phyloP scores from a whole-genome alignment of 1,140 invertebrate species.

The Cydia fagiglandana region DNA sequence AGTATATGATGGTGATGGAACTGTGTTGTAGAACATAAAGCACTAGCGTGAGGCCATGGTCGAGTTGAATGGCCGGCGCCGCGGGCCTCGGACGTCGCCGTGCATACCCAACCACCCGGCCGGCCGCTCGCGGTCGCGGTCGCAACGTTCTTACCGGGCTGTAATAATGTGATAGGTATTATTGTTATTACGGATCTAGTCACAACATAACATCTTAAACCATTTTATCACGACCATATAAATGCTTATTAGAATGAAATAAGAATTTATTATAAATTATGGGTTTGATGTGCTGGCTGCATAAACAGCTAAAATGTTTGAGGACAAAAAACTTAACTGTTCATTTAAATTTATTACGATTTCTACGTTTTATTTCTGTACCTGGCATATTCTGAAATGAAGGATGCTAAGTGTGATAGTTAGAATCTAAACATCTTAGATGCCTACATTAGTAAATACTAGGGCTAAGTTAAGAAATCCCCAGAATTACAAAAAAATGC shows the following conservation, averaged over 20 bases:
- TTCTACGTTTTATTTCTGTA: not conserved
- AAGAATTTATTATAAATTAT: not conserved
- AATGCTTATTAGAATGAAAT: not conserved
- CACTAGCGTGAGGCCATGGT: conserved; percentile 54
- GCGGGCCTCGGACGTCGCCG: conserved; percentile 52
- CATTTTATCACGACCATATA: not conserved
- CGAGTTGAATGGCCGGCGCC: conserved; percentile 70
- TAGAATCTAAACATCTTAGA: not conserved
- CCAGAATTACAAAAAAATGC: no score
- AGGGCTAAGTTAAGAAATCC: no score
- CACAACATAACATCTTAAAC: not conserved
- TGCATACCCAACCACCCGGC: conserved; percentile 50
- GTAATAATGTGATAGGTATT: conserved; percentile 61
- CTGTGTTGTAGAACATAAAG: conserved; percentile 48
- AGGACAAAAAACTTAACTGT: not conserved
- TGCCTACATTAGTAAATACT: not conserved
- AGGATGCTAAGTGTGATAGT: not conserved
- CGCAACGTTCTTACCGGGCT: conserved; percentile 66
- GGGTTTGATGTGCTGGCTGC: not conserved
- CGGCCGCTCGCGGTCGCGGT: conserved; percentile 39
- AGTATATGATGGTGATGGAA: conserved; percentile 33
- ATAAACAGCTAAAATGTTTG: not conserved
- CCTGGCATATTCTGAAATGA: not conserved
- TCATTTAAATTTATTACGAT: not conserved
- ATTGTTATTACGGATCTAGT: conserved; percentile 34